Evolutionary conservation across 1,140 invertebrate genomes (phyloP), one percentile per base, ranked within the genome.

Genomic region (Geopemphigus sp.): DNA sequence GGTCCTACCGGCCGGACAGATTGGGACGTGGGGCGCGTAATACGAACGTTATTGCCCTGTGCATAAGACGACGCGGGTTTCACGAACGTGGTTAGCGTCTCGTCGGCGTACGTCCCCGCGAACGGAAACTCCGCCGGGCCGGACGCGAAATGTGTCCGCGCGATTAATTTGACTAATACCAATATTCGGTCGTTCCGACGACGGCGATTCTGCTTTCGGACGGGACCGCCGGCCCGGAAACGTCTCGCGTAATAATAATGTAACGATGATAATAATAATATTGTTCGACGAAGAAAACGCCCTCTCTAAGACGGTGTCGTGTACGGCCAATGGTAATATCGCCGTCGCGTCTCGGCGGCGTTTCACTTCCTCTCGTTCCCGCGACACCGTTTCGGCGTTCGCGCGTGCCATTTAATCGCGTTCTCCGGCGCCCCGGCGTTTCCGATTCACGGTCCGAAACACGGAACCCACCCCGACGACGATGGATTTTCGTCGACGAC

Each of bases 161-260:
- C 70, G 70, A 73, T 73, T 73, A 73, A 73, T 56, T 73, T 56
- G 50, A 56, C 70, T 73, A 73, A 73, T 56, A 56, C 70, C 56
- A 73, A 73, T 56, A 56, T 32, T 73, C 50, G 53, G 66, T 24
- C 14, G 32, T 39, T 39, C 3, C 50, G 50, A 47, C 22, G 6
- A 17, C 26, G n/a, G n/a, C 70, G 26, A 29, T 56, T 73, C 32
- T 39, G 50, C 53, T n/a, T 73, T 53, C 54, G 50, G 54, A 73
- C 26, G 17, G 6, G 66, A 19, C 47, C 22, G 39, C 22, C 8
- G 66, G 66, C 45, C 50, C 29, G 47, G 50, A 54, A 54, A 29
- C 26, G 70, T 54, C 50, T 29, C 24, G 47, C 17, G 32, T 73
- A 73, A 73, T 8, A 39, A 39, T 8, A 39, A 39, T 8, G n/a